Base-by-base conservation (phyloP, 2,797 vertebrate species). In the Anguilla obscura region DNA sequence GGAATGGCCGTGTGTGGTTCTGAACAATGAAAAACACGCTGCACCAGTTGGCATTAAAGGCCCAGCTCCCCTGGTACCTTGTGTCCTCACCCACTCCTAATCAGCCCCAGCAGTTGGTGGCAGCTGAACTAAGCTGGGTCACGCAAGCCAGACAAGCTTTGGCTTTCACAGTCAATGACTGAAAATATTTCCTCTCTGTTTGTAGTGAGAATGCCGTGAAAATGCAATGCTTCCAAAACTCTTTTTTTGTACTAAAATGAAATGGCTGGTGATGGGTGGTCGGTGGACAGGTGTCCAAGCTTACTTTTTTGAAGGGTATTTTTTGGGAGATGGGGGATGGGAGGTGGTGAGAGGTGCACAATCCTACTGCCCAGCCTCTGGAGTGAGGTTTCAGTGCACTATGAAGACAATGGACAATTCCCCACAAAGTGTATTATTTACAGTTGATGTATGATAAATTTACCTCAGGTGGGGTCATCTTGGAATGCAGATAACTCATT, bases 141-240 rank as follows among this genome's bases (percentile, higher is more conserved):
- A 88, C 40, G 33, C 63, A 86, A 88, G 84, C 87, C 84, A 86
- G 33, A 84, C 85, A 69, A 89, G 85, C 76, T 86, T 84, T 86
- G 79, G 79, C 88, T 86, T 82, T 45, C 79, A 45, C 52, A 71
- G 60, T 71, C 30, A 58, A 80, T 7, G 48, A 60, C 50, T 79
- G 66, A 86, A 74, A 76, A n/a, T 40, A 87, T 87, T 87, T 87
- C 80, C 79, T 33, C 79, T 79, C 10, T 50, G 30, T 84, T 2
- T 84, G 82, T 27, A 7, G 82, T 14, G 40, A 50, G 84, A 52
- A 79, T 60, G 36, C 60, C 54, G 60, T n/a, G 82, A 52, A 45
- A 60, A 84, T 74, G n/a, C 21, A 50, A 79, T 16, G 74, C 33
- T 40, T 63, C 18, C 6, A 45, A 66, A 40, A 36, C 12, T 0